Evolutionary conservation across 2,888 invertebrate genomes (phyloP), one percentile per base, ranked within the genome.

Genomic region (Calameuta pallipes): DNA sequence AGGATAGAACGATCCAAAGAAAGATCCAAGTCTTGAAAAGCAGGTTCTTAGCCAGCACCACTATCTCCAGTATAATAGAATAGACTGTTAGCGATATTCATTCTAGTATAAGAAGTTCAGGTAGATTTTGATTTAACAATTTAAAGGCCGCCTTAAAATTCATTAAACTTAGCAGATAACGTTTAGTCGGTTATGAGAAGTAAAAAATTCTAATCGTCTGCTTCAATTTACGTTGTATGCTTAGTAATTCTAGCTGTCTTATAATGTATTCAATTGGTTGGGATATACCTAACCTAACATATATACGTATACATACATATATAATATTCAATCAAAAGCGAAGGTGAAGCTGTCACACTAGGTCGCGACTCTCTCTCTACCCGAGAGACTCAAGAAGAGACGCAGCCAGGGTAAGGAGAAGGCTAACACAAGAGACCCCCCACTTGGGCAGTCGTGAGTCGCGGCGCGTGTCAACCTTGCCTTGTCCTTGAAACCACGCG

Each of bases 381-480:
- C 23, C 56, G 56, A 56, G 56, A 23, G 56, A 56, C 23, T 56
- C 23, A 56, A 2, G 56, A 23, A 56, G 56, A 56, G 56, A 23
- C 6, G 56, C 56, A 9, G 23, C 23, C 56, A 56, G 56, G 56
- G 56, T 56, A 56, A 56, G 56, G 41, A 76, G 82, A 82, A 79
- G 74, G 79, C 79, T 76, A 75, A 76, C 78, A 79, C 76, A 56
- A 33, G 79, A 74, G 79, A 74, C 79, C 77, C 80, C 83, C 82
- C 81, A 82, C 83, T 82, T 78, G 76, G 56, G 56, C 31, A 74
- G 76, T 83, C 80, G 84, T 83, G 84, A 86, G 85, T 84, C 83
- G 86, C 86, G 91, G 90, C 91, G 91, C 91, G 91, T 91, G 91
- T 91, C 91, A 90, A 91, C 91, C 91, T 91, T 91, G 91, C 84